Base-by-base conservation (phyloP, 2,888 invertebrate species). In the Mechanitis messenoides region DNA sequence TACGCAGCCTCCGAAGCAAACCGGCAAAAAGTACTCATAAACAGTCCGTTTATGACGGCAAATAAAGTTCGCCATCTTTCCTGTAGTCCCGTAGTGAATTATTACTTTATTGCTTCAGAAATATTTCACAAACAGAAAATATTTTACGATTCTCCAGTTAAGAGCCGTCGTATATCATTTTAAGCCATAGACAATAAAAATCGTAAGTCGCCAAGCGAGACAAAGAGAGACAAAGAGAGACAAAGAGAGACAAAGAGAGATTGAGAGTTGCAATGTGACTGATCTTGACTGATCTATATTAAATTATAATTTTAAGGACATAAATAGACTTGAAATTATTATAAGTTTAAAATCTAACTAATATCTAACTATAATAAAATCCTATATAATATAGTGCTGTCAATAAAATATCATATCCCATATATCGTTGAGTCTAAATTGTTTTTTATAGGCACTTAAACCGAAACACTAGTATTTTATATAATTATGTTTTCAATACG, bases 81-180 rank as follows among this genome's bases (percentile, higher is more conserved):
- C 85, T 85, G 88, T 84, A 86, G 87, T 83, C 87, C 83, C 84
- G 85, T 87, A 87, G 87, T 90, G 89, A 90, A 86, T 89, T 90
- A 90, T 89, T 89, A 89, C 90, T 90, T 89, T 90, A 90, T 90
- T 89, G 89, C 90, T 81, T 87, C 87, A 87, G 89, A 88, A 89
- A 90, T 89, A 89, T 90, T 89, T 88, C 86, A 87, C 90, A 90
- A 89, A 90, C 90, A 88, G 89, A 89, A 89, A 89, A 90, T 88
- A 89, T 90, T 90, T 90, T 90, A 90, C 87, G 89, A 89, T 89
- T 86, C 88, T 81, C 86, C 85, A 87, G 85, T 90, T 89, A 87
- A 89, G 86, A 87, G 86, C 81, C 80, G 84, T 69, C 83, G 77
- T 90, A 90, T 89, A 87, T 90, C 89, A 90, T 88, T 88, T 89